phyloP scores from a whole-genome alignment of 2,797 vertebrate species.

The Eurystomus glaucurus region DNA sequence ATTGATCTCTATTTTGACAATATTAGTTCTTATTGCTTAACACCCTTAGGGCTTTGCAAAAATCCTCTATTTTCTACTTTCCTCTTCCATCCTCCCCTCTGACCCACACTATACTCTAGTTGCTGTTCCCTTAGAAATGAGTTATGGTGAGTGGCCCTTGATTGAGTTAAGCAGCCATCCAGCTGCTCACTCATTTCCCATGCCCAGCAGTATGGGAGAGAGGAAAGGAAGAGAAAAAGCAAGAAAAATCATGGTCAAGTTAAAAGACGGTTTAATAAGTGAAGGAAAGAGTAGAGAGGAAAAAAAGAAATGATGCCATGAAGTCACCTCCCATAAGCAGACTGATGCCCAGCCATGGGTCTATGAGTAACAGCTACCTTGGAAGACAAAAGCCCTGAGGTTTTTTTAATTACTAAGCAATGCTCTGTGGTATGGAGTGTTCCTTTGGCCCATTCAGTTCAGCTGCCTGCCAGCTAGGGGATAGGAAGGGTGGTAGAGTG shows the following conservation, averaged over 20 bases:
- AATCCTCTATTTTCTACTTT: neutral
- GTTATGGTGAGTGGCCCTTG: neutral
- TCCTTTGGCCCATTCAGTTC: neutral
- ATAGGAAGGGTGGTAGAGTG: neutral
- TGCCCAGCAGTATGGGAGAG: neutral
- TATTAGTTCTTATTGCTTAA: neutral
- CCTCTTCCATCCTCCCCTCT: neutral
- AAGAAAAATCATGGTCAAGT: neutral
- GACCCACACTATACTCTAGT: neutral
- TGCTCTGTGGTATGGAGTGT: neutral
- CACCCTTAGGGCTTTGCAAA: neutral
- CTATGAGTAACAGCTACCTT: rapidly evolving
- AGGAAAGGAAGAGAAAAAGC: neutral
- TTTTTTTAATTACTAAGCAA: neutral
- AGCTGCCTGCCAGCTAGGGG: neutral
- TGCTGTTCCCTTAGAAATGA: neutral
- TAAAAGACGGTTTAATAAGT: neutral
- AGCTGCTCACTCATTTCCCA: neutral
- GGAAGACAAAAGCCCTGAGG: neutral
- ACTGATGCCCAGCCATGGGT: neutral
- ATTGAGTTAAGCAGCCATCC: neutral
- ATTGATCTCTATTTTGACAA: neutral
- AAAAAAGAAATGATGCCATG: neutral
- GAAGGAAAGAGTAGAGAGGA: neutral
- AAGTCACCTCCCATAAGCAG: neutral